A percentile compares a stretch with the other conserved stretches of the same genome.
These are phyloP conservation scores for rat (Rattus norvegicus) DNA, from an alignment of 2,113 vertebrate species.

Conservation along the genomic window DNA sequence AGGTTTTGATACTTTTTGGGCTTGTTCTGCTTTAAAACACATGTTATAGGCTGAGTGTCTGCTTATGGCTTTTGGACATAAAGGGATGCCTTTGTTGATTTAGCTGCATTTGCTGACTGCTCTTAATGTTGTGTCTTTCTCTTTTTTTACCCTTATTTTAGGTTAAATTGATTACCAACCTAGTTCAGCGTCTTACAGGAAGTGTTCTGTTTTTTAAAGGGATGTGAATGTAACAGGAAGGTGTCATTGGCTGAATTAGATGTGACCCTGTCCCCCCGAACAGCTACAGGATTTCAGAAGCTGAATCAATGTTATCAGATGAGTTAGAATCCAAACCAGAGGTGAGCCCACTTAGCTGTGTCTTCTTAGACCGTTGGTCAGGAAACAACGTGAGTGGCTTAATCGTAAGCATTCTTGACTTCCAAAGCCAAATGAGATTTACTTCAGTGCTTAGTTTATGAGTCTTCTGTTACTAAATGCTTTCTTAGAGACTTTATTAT, in stretches of 20 bases:
- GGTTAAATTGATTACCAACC: conserved; percentile 76
- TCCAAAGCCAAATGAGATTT: conserved; percentile 34
- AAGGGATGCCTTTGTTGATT: conserved; percentile 46
- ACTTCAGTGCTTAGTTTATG: conserved; percentile 28
- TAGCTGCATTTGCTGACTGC: conserved; percentile 39
- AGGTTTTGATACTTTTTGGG: neutral
- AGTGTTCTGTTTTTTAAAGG: conserved; percentile 71
- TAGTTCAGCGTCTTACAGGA: conserved; percentile 74
- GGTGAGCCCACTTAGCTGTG: conserved; percentile 86
- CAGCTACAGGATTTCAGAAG: conserved; percentile 87
- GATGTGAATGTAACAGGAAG: conserved; percentile 83
- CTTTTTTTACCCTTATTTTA: conserved; percentile 76
- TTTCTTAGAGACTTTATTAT: conserved; percentile 57
- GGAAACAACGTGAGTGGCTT: conserved; percentile 13
- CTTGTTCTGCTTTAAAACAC: neutral
- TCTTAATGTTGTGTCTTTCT: conserved; percentile 51
- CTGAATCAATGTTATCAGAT: conserved; percentile 99
- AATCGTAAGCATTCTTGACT: conserved; percentile 33
- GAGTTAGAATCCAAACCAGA: conserved; percentile 99
- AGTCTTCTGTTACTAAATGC: conserved; percentile 35
- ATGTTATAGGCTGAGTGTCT: conserved; percentile 6
- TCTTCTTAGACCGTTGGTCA: neutral
- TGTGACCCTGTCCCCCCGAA: conserved; percentile 82
- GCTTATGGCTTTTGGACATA: conserved; percentile 51
- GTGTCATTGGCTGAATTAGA: conserved; percentile 77